These are phyloP conservation scores for Sceloporus undulatus DNA, from an alignment of 2,113 vertebrate genomes.

Conservation along the genomic window DNA sequence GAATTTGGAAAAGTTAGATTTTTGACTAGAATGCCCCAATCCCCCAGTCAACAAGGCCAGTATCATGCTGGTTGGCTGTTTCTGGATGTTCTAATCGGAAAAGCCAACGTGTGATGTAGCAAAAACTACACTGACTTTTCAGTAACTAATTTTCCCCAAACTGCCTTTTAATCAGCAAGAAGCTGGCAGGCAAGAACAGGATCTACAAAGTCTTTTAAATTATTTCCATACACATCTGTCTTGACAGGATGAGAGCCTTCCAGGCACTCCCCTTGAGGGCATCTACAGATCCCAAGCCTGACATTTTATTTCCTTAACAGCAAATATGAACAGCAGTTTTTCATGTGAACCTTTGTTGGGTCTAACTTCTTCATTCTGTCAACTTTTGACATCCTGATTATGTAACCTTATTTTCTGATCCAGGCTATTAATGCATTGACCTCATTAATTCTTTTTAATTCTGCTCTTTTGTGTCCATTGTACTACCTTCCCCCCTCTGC, in stretches of 20 bases:
- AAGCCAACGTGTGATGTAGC: neutral
- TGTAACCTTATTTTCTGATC: constrained; percentile 57
- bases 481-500: neutral
- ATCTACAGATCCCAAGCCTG: neutral
- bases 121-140: neutral
- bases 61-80: no score
- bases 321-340: fast-evolving
- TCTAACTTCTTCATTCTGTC: constrained; percentile 14
- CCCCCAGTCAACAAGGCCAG: no score
- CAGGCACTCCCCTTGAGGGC: neutral
- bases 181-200: neutral
- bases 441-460: constrained; percentile 8
- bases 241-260: neutral
- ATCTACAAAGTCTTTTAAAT: constrained; percentile 19
- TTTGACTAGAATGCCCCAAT: no score
- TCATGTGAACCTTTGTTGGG: neutral
- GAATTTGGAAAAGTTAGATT: no score
- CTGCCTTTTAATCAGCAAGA: fast-evolving
- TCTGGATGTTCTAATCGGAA: neutral
- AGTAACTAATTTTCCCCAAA: neutral
- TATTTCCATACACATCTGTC: constrained; percentile 12
- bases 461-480: neutral
- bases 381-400: constrained; percentile 17
- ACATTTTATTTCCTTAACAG: neutral
- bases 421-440: constrained; percentile 48